Evolutionary conservation across 2,888 invertebrate species (phyloP).

Genomic region (Chymomyza amoena): DNA sequence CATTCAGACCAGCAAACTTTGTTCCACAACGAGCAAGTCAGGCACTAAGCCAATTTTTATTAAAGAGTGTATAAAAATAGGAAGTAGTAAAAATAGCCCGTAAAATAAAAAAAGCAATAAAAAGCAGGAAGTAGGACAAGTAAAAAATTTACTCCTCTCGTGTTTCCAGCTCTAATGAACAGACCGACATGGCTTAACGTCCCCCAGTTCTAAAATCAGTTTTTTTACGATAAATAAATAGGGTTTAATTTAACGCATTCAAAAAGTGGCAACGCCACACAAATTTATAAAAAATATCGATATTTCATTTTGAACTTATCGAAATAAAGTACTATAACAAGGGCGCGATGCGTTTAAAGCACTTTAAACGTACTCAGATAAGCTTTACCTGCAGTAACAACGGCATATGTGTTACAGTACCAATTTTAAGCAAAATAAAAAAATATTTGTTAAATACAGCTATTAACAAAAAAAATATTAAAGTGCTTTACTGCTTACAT

Average conservation of each 20-base stretch:
- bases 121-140: too few relatives aligned
- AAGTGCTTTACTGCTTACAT: background rate
- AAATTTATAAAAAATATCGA: background rate
- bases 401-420: conserved; percentile 21
- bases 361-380: conserved; percentile 74
- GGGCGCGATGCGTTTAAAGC: conserved; percentile 52
- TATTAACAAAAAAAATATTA: background rate
- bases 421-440: conserved; percentile 23
- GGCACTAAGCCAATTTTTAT: too few relatives aligned
- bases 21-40: too few relatives aligned
- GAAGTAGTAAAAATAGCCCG: too few relatives aligned
- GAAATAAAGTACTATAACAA: conserved; percentile 56
- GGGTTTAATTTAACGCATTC: background rate
- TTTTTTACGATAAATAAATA: too few relatives aligned
- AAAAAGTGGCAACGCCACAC: background rate
- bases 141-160: too few relatives aligned
- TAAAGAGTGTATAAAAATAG: too few relatives aligned
- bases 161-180: too few relatives aligned
- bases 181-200: too few relatives aligned
- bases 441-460: background rate
- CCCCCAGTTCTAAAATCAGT: too few relatives aligned
- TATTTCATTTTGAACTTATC: background rate
- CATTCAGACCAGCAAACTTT: too few relatives aligned
- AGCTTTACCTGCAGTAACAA: conserved; percentile 52
- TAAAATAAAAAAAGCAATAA: too few relatives aligned